Percentiles rank a stretch among this genome's conserved stretches.
phyloP scores from a whole-genome alignment of 1,140 invertebrate species.

The Scaptomyza montana region DNA sequence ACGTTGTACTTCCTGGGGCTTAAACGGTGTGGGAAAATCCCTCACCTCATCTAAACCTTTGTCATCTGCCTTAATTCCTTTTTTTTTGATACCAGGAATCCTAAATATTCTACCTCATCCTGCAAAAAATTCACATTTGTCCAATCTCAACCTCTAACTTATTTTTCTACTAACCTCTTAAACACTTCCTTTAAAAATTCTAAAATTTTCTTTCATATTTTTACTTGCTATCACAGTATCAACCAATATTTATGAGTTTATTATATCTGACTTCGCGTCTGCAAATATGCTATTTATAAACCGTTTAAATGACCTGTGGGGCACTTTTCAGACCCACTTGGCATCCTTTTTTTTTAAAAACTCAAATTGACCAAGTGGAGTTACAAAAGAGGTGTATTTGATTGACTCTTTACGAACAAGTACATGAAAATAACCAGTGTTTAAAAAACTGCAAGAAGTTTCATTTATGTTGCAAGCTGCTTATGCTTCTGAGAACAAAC shows the following conservation, averaged over 20 bases:
- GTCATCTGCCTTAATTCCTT: background rate
- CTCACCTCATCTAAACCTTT: background rate
- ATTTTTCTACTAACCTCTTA: background rate
- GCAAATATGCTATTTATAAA: too few relatives aligned
- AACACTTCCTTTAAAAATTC: background rate
- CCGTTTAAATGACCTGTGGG: too few relatives aligned
- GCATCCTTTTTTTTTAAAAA: conserved; percentile 2
- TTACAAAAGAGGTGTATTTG: too few relatives aligned
- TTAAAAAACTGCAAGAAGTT: too few relatives aligned
- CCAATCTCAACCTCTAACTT: background rate
- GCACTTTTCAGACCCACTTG: background rate
- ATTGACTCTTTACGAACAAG: background rate
- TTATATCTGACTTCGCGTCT: too few relatives aligned
- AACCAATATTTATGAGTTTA: background rate
- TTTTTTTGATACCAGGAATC: too few relatives aligned
- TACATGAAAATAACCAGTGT: background rate
- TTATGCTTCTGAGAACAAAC: too few relatives aligned
- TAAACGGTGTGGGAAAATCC: background rate
- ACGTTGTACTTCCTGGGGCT: background rate
- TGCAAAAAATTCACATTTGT: background rate
- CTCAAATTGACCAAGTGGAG: background rate
- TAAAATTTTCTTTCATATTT: background rate
- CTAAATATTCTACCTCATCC: too few relatives aligned
- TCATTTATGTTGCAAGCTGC: too few relatives aligned
- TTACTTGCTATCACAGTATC: background rate